Conservation (phyloP, 2,888 invertebrate species). For the Ophion slaviceki region DNA sequence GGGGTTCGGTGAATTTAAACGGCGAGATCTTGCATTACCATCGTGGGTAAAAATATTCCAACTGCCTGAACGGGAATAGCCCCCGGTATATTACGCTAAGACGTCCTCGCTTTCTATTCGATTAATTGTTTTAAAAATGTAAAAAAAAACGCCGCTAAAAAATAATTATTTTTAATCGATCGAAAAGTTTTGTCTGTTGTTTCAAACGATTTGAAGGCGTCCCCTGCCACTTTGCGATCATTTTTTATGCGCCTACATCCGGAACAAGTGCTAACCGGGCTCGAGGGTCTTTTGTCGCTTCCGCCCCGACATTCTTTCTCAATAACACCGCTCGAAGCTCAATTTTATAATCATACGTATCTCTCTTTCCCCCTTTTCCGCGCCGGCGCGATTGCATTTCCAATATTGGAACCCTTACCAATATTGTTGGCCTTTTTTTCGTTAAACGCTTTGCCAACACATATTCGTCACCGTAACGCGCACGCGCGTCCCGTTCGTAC, state of each 20-base stretch:
- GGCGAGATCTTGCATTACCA: constrained; percentile 29
- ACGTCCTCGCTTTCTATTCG: neutral
- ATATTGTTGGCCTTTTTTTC: constrained; percentile 28
- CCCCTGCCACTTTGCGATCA: neutral
- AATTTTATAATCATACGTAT: constrained; percentile 56
- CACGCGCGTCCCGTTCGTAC: constrained; percentile 52
- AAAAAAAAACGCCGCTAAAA: neutral
- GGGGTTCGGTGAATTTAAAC: neutral
- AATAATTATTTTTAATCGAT: neutral
- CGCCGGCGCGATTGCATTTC: constrained; percentile 47
- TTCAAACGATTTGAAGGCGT: neutral
- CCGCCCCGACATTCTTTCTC: constrained; percentile 35
- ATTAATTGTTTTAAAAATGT: neutral
- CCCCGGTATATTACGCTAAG: neutral
- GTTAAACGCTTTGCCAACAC: constrained; percentile 46
- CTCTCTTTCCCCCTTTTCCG: constrained; percentile 5
- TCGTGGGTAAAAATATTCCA: neutral
- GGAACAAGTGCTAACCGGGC: neutral
- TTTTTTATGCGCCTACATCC: neutral
- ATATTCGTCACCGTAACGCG: constrained; percentile 6
- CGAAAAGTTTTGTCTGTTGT: neutral
- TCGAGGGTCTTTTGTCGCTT: neutral
- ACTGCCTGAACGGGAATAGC: neutral
- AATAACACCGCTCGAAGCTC: constrained; percentile 58
- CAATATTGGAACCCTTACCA: too few relatives aligned